Evolutionary conservation across 2,888 invertebrate genomes (phyloP).

Genomic region (Monopis laevigella): DNA sequence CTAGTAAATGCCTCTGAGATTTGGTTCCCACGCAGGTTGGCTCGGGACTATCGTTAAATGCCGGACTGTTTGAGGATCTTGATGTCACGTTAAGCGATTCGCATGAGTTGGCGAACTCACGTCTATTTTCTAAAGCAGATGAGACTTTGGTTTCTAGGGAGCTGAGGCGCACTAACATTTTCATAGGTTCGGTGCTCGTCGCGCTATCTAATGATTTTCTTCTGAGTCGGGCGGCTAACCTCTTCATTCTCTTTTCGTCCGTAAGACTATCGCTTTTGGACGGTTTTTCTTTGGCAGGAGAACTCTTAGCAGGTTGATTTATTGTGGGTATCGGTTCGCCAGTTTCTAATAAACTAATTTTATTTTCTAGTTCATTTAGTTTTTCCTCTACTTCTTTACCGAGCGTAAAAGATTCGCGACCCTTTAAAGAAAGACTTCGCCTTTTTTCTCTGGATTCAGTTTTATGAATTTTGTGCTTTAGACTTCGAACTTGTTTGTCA

Average conservation of each 20-base stretch:
- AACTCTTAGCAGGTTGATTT: conserved; percentile 57
- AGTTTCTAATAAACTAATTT: conserved; percentile 74
- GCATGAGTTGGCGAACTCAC: conserved; percentile 61
- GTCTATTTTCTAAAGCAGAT: conserved; percentile 59
- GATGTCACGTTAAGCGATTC: conserved; percentile 62
- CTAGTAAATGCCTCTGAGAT: conserved; percentile 62
- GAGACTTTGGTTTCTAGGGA: conserved; percentile 82
- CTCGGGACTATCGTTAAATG: conserved; percentile 35
- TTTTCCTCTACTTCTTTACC: conserved; percentile 88
- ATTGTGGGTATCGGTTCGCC: conserved; percentile 49
- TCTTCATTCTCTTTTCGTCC: conserved; percentile 59
- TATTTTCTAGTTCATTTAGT: conserved; percentile 80
- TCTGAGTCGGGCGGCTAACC: conserved; percentile 68
- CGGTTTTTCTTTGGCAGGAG: conserved; percentile 63
- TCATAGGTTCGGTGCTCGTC: conserved; percentile 81
- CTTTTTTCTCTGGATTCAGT: conserved; percentile 81
- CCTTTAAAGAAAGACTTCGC: conserved; percentile 83
- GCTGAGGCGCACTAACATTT: conserved; percentile 78
- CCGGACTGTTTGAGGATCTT: conserved; percentile 44
- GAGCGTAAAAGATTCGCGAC: conserved; percentile 81
- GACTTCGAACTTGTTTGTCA: conserved; percentile 81
- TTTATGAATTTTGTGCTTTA: conserved; percentile 83
- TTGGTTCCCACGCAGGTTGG: conserved; percentile 52
- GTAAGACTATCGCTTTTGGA: conserved; percentile 55
- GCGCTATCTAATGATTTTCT: conserved; percentile 83